Evolutionary conservation across 1,140 invertebrate species (phyloP), one percentile per base, ranked within the genome.

Genomic region (Sminthurinus signatus): DNA sequence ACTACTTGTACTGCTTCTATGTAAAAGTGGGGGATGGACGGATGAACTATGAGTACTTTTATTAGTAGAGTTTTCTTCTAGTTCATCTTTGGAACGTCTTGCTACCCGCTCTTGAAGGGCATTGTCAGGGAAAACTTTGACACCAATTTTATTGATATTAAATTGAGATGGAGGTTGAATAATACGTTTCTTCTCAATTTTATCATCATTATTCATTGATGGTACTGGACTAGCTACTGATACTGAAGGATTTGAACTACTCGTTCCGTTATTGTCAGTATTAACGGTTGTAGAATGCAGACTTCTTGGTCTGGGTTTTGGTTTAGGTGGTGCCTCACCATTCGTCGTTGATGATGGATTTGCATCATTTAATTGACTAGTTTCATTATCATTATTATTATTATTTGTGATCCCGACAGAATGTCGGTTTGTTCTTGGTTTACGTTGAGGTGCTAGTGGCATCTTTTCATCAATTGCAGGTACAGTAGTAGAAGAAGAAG

Each of bases 121-220:
- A 65, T 69, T 65, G 31, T 72, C 65, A 42, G 70, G 70, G 25
- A 72, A 50, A 23, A 72, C 67, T 60, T 72, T 69, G 14, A 72
- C 63, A 31, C 70, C 70, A 57, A 66, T 54, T 54, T 43, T 36
- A 15, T 36, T 68, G 4, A 36, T 15, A 36, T n/a, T n/a, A n/a
- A n/a, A n/a, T n/a, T n/a, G n/a, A n/a, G n/a, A n/a, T n/a, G n/a
- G n/a, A n/a, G n/a, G n/a, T n/a, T n/a, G n/a, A n/a, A n/a, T n/a
- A n/a, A n/a, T n/a, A n/a, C n/a, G n/a, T n/a, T n/a, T n/a, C n/a
- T n/a, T n/a, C n/a, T n/a, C n/a, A n/a, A n/a, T n/a, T n/a, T n/a
- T n/a, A n/a, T n/a, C n/a, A n/a, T n/a, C n/a, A n/a, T n/a, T n/a
- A n/a, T n/a, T n/a, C n/a, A n/a, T n/a, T n/a, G n/a, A n/a, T n/a